phyloP scores from a whole-genome alignment of 2,888 invertebrate genomes.

The Steromphala cineraria region DNA sequence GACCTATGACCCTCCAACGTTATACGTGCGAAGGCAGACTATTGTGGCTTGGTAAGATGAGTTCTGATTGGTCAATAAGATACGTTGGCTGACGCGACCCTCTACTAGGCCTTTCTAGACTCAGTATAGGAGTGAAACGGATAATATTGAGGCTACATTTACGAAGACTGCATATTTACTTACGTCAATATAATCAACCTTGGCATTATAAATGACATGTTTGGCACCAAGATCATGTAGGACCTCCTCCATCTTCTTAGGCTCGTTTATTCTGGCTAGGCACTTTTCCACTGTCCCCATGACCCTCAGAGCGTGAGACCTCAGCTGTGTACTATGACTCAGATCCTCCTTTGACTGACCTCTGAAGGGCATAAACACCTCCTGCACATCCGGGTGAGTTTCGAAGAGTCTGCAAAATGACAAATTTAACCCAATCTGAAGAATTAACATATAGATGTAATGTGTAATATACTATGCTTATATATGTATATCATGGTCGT shows the following conservation, averaged over 20 bases:
- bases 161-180: too few relatives aligned
- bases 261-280: constrained; percentile 77
- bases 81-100: too few relatives aligned
- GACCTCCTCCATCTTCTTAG: constrained; percentile 76
- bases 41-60: too few relatives aligned
- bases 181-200: constrained; percentile 78
- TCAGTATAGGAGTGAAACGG: too few relatives aligned
- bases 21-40: too few relatives aligned
- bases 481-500: too few relatives aligned
- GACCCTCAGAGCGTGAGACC: constrained; percentile 78
- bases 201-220: constrained; percentile 78
- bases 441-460: too few relatives aligned
- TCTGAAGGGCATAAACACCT: constrained; percentile 78
- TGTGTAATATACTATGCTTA: too few relatives aligned
- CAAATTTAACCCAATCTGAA: neutral
- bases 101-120: too few relatives aligned
- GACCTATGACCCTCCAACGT: too few relatives aligned
- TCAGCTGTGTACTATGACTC: constrained; percentile 77
- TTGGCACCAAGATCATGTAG: constrained; percentile 77
- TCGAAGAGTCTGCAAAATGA: constrained; percentile 77
- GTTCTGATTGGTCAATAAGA: too few relatives aligned
- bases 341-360: constrained; percentile 77
- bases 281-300: constrained; percentile 79
- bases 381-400: constrained; percentile 78
- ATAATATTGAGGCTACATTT: too few relatives aligned